Conservation (phyloP, 64 coral and sea anemone species). For the Hydrozoanthus tunicans region DNA sequence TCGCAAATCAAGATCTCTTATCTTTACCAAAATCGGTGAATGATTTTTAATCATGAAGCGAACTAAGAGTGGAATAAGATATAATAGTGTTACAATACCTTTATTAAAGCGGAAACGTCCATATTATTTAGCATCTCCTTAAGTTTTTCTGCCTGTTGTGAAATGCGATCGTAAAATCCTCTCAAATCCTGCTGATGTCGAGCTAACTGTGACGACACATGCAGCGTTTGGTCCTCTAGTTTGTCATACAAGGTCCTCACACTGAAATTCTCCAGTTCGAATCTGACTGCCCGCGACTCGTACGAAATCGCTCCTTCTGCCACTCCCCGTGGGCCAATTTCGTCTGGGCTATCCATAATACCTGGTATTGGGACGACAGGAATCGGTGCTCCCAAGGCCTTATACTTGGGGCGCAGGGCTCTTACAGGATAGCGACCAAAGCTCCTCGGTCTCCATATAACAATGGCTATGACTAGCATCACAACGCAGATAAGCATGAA, state of each 20-base stretch:
- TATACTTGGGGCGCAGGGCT: slow-evolving; percentile 93
- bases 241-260: slow-evolving; percentile 95
- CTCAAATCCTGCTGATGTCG: slow-evolving; percentile 92
- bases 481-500: slow-evolving; percentile 96
- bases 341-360: slow-evolving; percentile 83
- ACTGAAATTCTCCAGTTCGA: slow-evolving; percentile 96
- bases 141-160: slow-evolving; percentile 93
- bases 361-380: slow-evolving; percentile 96
- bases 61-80: too few relatives aligned
- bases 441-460: slow-evolving; percentile 97
- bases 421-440: slow-evolving; percentile 86
- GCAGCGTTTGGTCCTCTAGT: slow-evolving; percentile 93
- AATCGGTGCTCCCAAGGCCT: slow-evolving; percentile 90
- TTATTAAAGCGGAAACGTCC: slow-evolving; percentile 95
- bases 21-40: too few relatives aligned
- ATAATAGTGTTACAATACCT: slow-evolving; percentile 40
- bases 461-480: slow-evolving; percentile 91
- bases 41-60: too few relatives aligned
- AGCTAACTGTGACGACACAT: slow-evolving; percentile 91
- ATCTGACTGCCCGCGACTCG: slow-evolving; percentile 79
- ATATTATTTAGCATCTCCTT: slow-evolving; percentile 96
- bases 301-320: slow-evolving; percentile 87
- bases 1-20: too few relatives aligned
- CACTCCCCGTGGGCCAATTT: slow-evolving; percentile 84
- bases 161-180: slow-evolving; percentile 97